Conservation (phyloP, 2,888 invertebrate species). For the Cheilosia variabilis region DNA sequence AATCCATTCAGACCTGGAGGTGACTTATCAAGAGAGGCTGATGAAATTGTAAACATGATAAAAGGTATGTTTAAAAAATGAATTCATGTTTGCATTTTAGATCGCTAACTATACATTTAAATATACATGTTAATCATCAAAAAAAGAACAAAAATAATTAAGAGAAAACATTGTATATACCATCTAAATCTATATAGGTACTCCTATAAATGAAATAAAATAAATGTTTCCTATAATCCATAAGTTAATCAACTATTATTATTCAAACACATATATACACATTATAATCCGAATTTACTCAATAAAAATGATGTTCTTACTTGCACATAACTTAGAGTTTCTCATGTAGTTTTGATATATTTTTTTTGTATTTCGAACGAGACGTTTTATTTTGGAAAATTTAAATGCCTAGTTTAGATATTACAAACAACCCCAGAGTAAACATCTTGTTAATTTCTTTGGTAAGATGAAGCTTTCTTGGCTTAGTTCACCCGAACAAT, state of each 20-base stretch:
- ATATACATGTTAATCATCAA: constrained; percentile 13
- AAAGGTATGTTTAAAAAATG: constrained; percentile 85
- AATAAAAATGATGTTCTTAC: constrained; percentile 62
- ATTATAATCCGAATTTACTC: constrained; percentile 54
- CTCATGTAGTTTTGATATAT: constrained; percentile 44
- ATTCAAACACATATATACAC: constrained; percentile 35
- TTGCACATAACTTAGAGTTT: constrained; percentile 45
- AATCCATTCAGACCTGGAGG: constrained; percentile 99
- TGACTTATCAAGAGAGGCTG: constrained; percentile 94
- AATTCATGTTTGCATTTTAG: neutral
- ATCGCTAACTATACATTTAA: constrained; percentile 17
- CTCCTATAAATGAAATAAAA: constrained; percentile 26
- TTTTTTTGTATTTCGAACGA: neutral
- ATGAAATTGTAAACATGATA: constrained; percentile 97
- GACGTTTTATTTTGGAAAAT: constrained; percentile 20
- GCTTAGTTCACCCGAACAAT: neutral
- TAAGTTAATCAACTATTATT: constrained; percentile 33
- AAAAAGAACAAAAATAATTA: constrained; percentile 5
- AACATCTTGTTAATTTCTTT: neutral
- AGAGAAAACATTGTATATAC: constrained; percentile 17
- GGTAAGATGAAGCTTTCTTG: constrained; percentile 17
- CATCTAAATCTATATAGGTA: constrained; percentile 12
- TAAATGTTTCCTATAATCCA: constrained; percentile 50
- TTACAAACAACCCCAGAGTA: neutral
- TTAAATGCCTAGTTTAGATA: constrained; percentile 6